Evolutionary conservation across 2,113 vertebrate genomes (phyloP), one percentile per base, ranked within the genome.

Genomic region (Megaceryle torquata): DNA sequence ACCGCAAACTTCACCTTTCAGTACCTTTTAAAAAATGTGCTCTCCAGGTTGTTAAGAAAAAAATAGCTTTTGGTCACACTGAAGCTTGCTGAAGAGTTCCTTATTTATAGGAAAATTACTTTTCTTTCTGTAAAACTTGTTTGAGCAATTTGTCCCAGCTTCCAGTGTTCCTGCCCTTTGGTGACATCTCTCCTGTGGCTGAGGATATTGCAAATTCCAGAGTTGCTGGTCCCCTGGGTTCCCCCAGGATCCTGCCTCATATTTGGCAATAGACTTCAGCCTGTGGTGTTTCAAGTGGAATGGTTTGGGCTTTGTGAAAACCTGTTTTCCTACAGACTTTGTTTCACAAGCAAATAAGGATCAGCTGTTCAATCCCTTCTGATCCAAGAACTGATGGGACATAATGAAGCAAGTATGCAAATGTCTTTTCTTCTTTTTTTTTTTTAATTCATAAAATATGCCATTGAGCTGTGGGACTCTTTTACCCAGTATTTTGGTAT

Each of bases 341-440:
- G 43, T 92, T 97, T 92, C 86, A 82, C 77, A 95, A 93, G 83
- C n/a, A 95, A 95, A 97, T 92, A 92, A 86, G n/a, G 68, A 94
- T 97, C 94, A 90, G 86, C 86, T 93, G 88, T 77, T 93, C 1
- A 2, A 21, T 83, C 33, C 64, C 22, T 91, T 94, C 64, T 57
- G 37, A 83, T 96, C 64, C 64, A 86, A 81, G 76, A 83, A 50
- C 51, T 74, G 88, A 80, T 15, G 0, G 54, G 20, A 77, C 63
- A 76, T 81, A 82, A 87, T 33, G 59, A 84, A 95, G 41, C 31
- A 74, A 93, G 31, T 67, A 86, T 12, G 67, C 21, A 88, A n/a
- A 72, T 88, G 54, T 72, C 3, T 48, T 22, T 48, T 20, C 22
- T 48, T 48, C 22, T 48, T 48, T 48, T 11, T 59, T 82, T 80